A percentile compares a stretch with the other conserved stretches of the same genome.
Conservation (phyloP, 2,797 vertebrate species). For the Pseudochirops cupreus region DNA sequence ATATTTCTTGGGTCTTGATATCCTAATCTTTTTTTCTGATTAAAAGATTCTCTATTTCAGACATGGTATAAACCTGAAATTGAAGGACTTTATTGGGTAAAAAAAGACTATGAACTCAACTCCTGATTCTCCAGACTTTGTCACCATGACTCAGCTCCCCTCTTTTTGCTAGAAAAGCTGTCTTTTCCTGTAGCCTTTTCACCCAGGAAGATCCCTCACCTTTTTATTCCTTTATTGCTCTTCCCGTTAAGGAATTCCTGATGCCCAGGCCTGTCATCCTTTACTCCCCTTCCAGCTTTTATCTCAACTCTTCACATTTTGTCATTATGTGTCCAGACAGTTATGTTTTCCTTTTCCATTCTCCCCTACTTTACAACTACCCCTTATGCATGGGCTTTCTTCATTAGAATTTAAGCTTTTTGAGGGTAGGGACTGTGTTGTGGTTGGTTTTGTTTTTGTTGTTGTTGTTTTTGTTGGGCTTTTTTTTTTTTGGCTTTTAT, state of each 20-base stretch:
- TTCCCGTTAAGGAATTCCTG: background rate
- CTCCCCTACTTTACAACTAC: background rate
- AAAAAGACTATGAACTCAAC: background rate
- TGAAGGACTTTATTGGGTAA: background rate
- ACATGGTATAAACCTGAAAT: background rate
- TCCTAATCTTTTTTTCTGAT: background rate
- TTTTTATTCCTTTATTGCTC: background rate
- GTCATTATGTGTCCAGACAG: too few species aligned
- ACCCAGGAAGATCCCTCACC: fast-evolving
- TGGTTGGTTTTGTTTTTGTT: background rate
- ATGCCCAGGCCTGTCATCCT: background rate
- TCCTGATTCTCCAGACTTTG: fast-evolving
- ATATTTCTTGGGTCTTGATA: background rate
- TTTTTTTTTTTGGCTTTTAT: background rate
- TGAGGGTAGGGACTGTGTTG: too few species aligned
- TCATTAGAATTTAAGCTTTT: background rate
- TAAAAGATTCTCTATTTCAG: background rate
- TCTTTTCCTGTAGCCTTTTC: background rate
- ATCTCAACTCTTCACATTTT: background rate
- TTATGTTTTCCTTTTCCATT: background rate
- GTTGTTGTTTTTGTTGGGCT: fast-evolving
- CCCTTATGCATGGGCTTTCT: background rate
- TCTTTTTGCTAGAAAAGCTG: background rate
- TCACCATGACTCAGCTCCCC: background rate
- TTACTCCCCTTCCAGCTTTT: background rate